These are phyloP conservation scores for Athalia cordata DNA, from an alignment of 2,888 invertebrate species.

Conservation along the genomic window DNA sequence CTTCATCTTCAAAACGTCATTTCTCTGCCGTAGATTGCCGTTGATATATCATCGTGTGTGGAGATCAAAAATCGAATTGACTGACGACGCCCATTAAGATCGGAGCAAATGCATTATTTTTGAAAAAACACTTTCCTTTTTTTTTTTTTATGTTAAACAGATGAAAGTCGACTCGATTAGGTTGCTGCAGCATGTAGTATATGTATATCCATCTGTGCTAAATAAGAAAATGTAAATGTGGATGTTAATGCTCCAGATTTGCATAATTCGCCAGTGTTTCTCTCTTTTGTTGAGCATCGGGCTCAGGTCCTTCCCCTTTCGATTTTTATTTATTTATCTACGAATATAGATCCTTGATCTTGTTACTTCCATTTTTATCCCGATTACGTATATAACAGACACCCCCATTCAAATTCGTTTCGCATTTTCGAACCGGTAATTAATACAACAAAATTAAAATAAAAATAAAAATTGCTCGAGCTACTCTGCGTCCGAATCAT, in stretches of 20 bases:
- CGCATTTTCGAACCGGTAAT: no score
- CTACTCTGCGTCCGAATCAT: no score
- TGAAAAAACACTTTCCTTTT: background rate
- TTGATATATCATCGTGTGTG: no score
- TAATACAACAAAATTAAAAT: no score
- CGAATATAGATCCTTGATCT: background rate
- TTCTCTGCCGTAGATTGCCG: no score
- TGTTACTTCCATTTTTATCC: slow-evolving; percentile 37
- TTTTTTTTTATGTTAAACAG: slow-evolving; percentile 62
- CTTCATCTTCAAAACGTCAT: no score
- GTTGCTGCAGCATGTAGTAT: slow-evolving; percentile 1
- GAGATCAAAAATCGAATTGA: no score
- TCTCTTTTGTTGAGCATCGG: slow-evolving; percentile 49
- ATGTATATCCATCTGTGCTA: slow-evolving; percentile 55
- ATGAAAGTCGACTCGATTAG: slow-evolving; percentile 60
- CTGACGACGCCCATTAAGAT: no score
- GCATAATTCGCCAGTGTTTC: slow-evolving; percentile 65
- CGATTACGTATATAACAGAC: background rate
- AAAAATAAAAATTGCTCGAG: no score
- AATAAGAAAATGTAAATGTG: slow-evolving; percentile 61
- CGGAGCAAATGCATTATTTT: background rate
- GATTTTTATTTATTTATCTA: slow-evolving; percentile 25
- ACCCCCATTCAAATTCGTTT: no score
- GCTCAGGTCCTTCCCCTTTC: slow-evolving; percentile 48
- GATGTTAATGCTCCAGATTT: slow-evolving; percentile 62